Evolutionary conservation across 1,140 invertebrate genomes (phyloP), one percentile per base, ranked within the genome.

Genomic region (Cyclina sinensis): DNA sequence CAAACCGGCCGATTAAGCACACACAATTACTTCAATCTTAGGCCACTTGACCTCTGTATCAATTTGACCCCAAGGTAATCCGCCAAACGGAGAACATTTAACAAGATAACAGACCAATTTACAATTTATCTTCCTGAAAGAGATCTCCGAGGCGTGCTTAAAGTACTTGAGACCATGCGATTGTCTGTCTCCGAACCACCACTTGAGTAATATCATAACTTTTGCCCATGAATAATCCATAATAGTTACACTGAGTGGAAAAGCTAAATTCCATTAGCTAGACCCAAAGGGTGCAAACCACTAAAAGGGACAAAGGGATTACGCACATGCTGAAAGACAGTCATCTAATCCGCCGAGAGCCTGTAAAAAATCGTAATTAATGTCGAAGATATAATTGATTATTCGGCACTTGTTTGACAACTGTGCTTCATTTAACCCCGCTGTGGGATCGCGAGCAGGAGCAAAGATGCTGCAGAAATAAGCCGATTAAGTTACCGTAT

Each of bases 171-270:
- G 30, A 5, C 24, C n/a, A 32, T 18, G 18, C 3, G 54, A 57
- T 5, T 5, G 54, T 57, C 54, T 57, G 54, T 27, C 54, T 18
- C 30, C 18, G 62, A 30, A 32, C 27, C 24, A 30, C 30, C 5
- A 27, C 1, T n/a, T 30, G 30, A 30, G 62, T 65, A 27, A 32
- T 65, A 65, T 21, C 62, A 65, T 32, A 65, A 65, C 62, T 65
- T 65, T 65, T 65, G 32, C 30, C 30, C 62, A 65, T 65, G 62
- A 65, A 65, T 65, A 65, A 65, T 65, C 62, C 62, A 65, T 65
- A 7, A 65, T 4, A 65, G 12, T 30, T 30, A 30, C 62, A 27
- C 24, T 65, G 62, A 32, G 24, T 30, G 62, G n/a, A 65, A n/a
- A 21, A 5, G 1, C 30, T 7, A 65, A 65, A 30, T 65, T 30